Base-by-base conservation (phyloP, 2,113 vertebrate species). In the Empidonax alnorum region DNA sequence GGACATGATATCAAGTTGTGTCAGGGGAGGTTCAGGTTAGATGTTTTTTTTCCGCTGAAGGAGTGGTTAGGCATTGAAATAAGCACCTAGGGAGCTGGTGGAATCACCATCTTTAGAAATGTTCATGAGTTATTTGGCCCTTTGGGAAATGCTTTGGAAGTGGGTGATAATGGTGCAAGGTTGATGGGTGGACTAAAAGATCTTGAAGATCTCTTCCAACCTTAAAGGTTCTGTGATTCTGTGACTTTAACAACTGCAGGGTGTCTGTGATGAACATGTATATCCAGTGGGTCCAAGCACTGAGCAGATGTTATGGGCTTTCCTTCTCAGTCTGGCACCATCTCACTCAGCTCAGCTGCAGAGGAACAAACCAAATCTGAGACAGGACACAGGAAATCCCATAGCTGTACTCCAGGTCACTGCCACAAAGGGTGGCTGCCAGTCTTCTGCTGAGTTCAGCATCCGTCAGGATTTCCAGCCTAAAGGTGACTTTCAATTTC, bases 281-380 rank as follows among this genome's bases (percentile, higher is more conserved):
- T 11, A 47, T 27, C 14, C 0, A 0, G 3, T 4, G 6, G 2
- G 9, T 46, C 25, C 35, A 61, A 55, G 14, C 7, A 37, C 56
- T 39, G 31, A 46, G 28, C 5, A 53, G 19, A 14, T 37, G 14
- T 39, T 74, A 24, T 9, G 25, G 15, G 18, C 13, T 10, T 53
- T 62, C 24, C 30, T 69, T 53, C 31, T 62, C 53, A 31, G 19
- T 49, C 37, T 31, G 49, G 6, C 9, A 31, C 15, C 8, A 10
- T 28, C 10, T 78, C 33, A 30, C 56, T 66, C 50, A 68, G 6
- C 12, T 35, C 24, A 49, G 13, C 7, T 66, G 14, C 46, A 74
- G 23, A 58, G 28, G 22, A 62, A 9, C 14, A 62, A 69, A 66
- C 1, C 4, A 15, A 66, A 6, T 19, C 42, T 84, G 41, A 58